These are phyloP conservation scores for Sinhomidia bicolor DNA, from an alignment of 2,888 invertebrate species.

Conservation along the genomic window DNA sequence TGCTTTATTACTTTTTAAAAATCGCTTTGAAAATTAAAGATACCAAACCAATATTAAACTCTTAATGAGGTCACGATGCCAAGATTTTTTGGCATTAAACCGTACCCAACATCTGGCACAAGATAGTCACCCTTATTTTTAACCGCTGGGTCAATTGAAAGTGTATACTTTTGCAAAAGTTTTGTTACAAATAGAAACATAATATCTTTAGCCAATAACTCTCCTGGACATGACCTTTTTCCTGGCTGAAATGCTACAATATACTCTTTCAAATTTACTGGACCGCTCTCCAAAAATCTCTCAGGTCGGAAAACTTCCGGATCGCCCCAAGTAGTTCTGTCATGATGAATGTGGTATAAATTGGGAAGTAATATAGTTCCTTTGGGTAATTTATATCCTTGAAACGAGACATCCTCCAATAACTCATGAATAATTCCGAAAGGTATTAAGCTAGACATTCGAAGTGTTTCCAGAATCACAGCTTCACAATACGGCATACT, in stretches of 20 bases:
- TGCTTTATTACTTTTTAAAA: no score
- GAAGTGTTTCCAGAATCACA: conserved; percentile 39
- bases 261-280: neutral
- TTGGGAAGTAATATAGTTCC: conserved; percentile 7
- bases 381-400: conserved; percentile 38
- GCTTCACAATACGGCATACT: conserved; percentile 52
- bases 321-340: conserved; percentile 9
- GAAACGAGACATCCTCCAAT: neutral
- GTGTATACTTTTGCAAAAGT: neutral
- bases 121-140: neutral
- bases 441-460: neutral
- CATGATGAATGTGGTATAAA: conserved; percentile 21
- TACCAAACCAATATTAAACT: no score
- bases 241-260: neutral
- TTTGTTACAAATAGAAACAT: neutral
- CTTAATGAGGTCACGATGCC: no score
- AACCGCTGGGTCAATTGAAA: neutral
- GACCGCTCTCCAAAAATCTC: neutral
- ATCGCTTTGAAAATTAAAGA: no score
- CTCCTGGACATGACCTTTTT: neutral
- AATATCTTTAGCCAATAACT: neutral
- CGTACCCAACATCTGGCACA: no score
- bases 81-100: no score
- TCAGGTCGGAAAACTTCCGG: conserved; percentile 27
- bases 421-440: neutral